Percentiles rank a stretch among this genome's conserved stretches.
Evolutionary conservation across 2,888 invertebrate genomes (phyloP).

Genomic region (Embidobia sp.): DNA sequence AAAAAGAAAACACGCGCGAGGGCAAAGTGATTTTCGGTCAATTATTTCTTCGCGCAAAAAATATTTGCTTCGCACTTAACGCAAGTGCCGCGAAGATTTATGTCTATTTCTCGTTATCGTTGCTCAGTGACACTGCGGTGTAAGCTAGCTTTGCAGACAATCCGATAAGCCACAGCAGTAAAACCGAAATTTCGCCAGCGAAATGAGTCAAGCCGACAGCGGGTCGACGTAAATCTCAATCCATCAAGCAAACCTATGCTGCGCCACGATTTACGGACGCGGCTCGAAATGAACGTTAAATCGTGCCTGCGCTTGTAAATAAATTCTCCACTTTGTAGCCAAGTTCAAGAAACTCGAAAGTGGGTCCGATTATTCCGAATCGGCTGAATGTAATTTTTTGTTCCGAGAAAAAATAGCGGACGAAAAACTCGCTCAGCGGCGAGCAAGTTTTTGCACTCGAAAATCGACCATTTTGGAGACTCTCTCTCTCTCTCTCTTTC

Average conservation of each 20-base stretch:
- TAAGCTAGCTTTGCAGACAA: constrained; percentile 66
- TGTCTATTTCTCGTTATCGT: constrained; percentile 73
- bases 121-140: constrained; percentile 68
- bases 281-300: constrained; percentile 8
- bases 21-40: background rate
- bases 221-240: constrained; percentile 47
- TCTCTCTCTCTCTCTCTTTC: too few relatives aligned
- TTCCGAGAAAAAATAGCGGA: too few relatives aligned
- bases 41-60: constrained; percentile 4
- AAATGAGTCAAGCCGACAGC: constrained; percentile 39
- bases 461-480: too few relatives aligned
- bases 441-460: too few relatives aligned
- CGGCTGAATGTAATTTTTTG: too few relatives aligned
- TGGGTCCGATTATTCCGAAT: too few relatives aligned
- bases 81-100: constrained; percentile 70
- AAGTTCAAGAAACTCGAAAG: too few relatives aligned
- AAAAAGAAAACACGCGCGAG: too few relatives aligned
- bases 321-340: too few relatives aligned
- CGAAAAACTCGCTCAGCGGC: too few relatives aligned
- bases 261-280: constrained; percentile 11
- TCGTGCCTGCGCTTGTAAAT: constrained; percentile 12
- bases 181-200: constrained; percentile 71
- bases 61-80: constrained; percentile 40
- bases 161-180: constrained; percentile 71
- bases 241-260: constrained; percentile 28